Conservation (phyloP, 1,140 invertebrate genomes). For the Scaptomyza hsui region DNA sequence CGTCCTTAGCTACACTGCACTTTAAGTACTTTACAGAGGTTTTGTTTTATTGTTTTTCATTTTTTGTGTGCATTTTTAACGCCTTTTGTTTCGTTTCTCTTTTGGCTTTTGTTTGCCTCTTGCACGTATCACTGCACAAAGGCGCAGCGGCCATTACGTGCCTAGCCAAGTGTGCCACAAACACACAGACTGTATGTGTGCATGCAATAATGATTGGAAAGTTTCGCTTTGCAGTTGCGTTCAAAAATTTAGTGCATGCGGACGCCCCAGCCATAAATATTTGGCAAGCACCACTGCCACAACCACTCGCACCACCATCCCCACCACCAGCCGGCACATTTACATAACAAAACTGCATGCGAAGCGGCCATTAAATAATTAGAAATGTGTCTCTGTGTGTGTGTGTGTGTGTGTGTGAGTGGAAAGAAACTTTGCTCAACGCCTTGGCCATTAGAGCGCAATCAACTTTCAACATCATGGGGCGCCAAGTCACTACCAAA, state of each 20-base stretch:
- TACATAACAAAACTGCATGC: conserved; percentile 82
- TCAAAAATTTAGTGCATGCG: conserved; percentile 66
- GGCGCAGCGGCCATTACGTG: conserved; percentile 72
- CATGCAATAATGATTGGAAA: conserved; percentile 77
- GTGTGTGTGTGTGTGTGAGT: conserved; percentile 5
- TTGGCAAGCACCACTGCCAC: conserved; percentile 44
- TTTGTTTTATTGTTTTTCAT: conserved; percentile 34
- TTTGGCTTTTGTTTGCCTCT: conserved; percentile 55
- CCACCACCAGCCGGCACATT: conserved; percentile 55
- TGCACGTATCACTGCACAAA: conserved; percentile 79
- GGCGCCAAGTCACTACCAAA: conserved; percentile 50
- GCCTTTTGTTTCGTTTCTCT: conserved; percentile 66
- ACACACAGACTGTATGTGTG: conserved; percentile 34
- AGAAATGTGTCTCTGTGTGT: conserved; percentile 66
- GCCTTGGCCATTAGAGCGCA: conserved; percentile 78
- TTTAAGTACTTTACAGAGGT: conserved; percentile 58
- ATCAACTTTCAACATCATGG: conserved; percentile 74
- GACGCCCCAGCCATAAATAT: conserved; percentile 68
- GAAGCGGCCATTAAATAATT: conserved; percentile 79
- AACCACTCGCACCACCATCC: conserved; percentile 6
- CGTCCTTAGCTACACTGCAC: conserved; percentile 28
- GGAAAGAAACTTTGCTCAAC: conserved; percentile 59
- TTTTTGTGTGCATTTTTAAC: conserved; percentile 27
- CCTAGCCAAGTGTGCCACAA: conserved; percentile 65
- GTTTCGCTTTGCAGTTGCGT: conserved; percentile 70